Evolutionary conservation across 2,888 invertebrate species (phyloP).

Genomic region (Abrostola tripartita): DNA sequence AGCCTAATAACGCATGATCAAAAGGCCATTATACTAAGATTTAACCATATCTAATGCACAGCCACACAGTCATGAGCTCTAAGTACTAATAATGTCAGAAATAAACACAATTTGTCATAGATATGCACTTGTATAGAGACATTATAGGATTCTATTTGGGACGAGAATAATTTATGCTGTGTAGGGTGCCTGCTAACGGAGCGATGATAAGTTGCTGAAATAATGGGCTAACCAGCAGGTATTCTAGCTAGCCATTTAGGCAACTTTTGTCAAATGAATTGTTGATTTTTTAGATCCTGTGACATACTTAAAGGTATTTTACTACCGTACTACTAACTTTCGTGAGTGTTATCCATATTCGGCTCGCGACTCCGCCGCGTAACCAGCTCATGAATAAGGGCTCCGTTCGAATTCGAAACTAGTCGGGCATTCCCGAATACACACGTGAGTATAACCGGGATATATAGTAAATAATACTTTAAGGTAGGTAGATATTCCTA

Average conservation of each 20-base stretch:
- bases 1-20: slow-evolving; percentile 4
- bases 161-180: slow-evolving; percentile 43
- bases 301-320: no score
- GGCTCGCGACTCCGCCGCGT: no score
- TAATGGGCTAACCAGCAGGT: neutral
- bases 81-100: slow-evolving; percentile 37
- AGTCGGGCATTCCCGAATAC: no score
- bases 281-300: no score
- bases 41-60: slow-evolving; percentile 17
- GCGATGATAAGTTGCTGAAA: neutral
- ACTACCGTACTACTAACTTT: no score
- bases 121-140: slow-evolving; percentile 42
- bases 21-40: slow-evolving; percentile 17
- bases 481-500: no score
- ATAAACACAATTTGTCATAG: slow-evolving; percentile 47
- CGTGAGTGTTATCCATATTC: no score
- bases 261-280: no score
- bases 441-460: no score
- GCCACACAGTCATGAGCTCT: slow-evolving; percentile 11
- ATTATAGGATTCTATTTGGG: slow-evolving; percentile 33
- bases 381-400: no score
- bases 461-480: no score
- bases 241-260: neutral
- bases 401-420: no score
- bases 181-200: slow-evolving; percentile 20